Evolutionary conservation across 2,888 invertebrate genomes (phyloP).

Genomic region (Oegoconia quadripuncta): DNA sequence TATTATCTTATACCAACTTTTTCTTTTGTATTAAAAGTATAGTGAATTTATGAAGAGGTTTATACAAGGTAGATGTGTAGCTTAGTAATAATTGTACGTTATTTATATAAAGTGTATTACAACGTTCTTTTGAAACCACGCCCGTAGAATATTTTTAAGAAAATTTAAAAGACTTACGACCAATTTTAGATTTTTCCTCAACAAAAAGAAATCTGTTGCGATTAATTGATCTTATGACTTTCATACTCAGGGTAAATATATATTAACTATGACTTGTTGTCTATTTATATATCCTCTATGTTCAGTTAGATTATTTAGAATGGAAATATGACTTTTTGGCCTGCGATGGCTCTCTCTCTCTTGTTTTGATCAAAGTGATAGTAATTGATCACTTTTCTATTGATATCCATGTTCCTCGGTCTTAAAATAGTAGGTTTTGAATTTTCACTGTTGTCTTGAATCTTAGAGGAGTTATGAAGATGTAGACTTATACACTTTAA

Average conservation of each 20-base stretch:
- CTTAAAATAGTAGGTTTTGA: slow-evolving; percentile 29
- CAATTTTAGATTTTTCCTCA: slow-evolving; percentile 63
- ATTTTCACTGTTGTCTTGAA: slow-evolving; percentile 49
- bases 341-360: slow-evolving; percentile 42
- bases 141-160: slow-evolving; percentile 63
- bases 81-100: slow-evolving; percentile 65
- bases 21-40: slow-evolving; percentile 38
- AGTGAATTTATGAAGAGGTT: slow-evolving; percentile 75
- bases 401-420: slow-evolving; percentile 34
- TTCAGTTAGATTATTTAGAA: slow-evolving; percentile 53
- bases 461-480: slow-evolving; percentile 49
- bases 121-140: slow-evolving; percentile 43
- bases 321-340: slow-evolving; percentile 63
- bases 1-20: slow-evolving; percentile 23
- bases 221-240: slow-evolving; percentile 71
- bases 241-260: slow-evolving; percentile 70
- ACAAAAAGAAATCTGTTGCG: slow-evolving; percentile 45
- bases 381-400: slow-evolving; percentile 27
- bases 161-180: slow-evolving; percentile 52
- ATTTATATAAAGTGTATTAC: slow-evolving; percentile 43
- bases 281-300: slow-evolving; percentile 49
- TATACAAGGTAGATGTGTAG: slow-evolving; percentile 78
- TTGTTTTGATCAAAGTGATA: slow-evolving; percentile 23
- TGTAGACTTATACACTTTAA: slow-evolving; percentile 42
- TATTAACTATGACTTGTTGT: slow-evolving; percentile 50